Percentiles rank a stretch among this genome's conserved stretches.
These are phyloP conservation scores for Anguilla megastoma DNA, from an alignment of 2,797 vertebrate species.

Conservation along the genomic window DNA sequence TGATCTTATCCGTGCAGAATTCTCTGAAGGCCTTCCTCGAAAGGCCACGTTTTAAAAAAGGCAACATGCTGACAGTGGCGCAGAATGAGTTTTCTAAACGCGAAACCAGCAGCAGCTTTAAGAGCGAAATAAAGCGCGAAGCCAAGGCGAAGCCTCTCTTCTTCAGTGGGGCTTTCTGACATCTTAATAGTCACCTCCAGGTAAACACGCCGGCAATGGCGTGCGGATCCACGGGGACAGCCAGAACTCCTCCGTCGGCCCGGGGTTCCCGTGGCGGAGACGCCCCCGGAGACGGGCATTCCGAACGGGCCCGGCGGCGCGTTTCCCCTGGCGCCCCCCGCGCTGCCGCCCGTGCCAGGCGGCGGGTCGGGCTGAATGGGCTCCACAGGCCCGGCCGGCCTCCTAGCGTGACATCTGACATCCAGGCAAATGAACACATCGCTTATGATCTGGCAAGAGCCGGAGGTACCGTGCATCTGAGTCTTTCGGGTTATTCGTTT, in stretches of 20 bases:
- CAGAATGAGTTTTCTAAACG: neutral
- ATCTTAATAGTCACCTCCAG: constrained; percentile 3
- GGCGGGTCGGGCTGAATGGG: neutral
- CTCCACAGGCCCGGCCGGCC: neutral
- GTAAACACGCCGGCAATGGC: neutral
- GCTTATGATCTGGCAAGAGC: neutral
- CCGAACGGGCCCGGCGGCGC: neutral
- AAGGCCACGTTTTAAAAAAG: neutral
- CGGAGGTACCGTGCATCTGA: neutral
- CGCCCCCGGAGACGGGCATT: neutral
- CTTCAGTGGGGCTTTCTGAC: neutral
- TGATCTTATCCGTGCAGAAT: neutral
- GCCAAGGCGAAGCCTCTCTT: neutral
- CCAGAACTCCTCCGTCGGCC: neutral
- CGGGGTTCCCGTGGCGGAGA: too few species aligned
- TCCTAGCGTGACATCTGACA: neutral
- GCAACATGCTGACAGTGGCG: neutral
- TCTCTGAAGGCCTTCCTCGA: neutral
- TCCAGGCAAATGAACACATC: neutral
- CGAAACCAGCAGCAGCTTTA: neutral
- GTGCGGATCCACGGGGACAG: neutral
- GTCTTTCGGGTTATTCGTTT: neutral
- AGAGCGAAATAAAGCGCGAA: neutral
- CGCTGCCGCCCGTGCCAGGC: neutral
- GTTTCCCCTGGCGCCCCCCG: neutral